A percentile compares a stretch with the other conserved stretches of the same genome.
These are phyloP conservation scores for Gastrophysa polygoni DNA, from an alignment of 2,888 invertebrate genomes.

Conservation along the genomic window DNA sequence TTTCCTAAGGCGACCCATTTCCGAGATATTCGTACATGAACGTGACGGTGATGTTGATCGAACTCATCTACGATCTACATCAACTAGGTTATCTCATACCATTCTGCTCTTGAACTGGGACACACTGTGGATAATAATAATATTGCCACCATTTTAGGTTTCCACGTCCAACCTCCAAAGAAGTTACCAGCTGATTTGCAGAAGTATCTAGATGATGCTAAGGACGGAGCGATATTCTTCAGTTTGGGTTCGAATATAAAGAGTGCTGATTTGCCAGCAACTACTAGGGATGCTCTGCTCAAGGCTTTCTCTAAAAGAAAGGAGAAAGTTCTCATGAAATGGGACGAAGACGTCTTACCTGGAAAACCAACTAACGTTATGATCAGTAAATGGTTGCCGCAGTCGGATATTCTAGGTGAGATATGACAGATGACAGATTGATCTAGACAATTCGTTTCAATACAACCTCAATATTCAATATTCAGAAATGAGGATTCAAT, in stretches of 20 bases:
- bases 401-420: conserved; percentile 57
- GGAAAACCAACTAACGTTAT: conserved; percentile 54
- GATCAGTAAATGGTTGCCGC: conserved; percentile 59
- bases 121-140: no score
- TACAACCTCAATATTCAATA: no score
- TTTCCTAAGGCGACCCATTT: no score
- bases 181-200: conserved; percentile 48
- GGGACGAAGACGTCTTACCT: conserved; percentile 49
- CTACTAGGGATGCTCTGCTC: conserved; percentile 48
- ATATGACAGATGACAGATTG: no score
- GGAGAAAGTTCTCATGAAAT: conserved; percentile 58
- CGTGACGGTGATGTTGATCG: no score
- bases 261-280: conserved; percentile 50
- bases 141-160: no score
- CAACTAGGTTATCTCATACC: no score
- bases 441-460: no score
- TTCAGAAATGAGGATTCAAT: no score
- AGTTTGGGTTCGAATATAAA: conserved; percentile 57
- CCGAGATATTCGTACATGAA: no score
- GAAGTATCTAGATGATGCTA: conserved; percentile 49
- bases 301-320: conserved; percentile 53
- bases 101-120: no score
- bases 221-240: conserved; percentile 54
- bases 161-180: conserved; percentile 53
- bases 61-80: no score